Percentiles rank a stretch among this genome's conserved stretches.
Evolutionary conservation across 2,797 vertebrate genomes (phyloP).

Genomic region (Emydoidea blandingii): DNA sequence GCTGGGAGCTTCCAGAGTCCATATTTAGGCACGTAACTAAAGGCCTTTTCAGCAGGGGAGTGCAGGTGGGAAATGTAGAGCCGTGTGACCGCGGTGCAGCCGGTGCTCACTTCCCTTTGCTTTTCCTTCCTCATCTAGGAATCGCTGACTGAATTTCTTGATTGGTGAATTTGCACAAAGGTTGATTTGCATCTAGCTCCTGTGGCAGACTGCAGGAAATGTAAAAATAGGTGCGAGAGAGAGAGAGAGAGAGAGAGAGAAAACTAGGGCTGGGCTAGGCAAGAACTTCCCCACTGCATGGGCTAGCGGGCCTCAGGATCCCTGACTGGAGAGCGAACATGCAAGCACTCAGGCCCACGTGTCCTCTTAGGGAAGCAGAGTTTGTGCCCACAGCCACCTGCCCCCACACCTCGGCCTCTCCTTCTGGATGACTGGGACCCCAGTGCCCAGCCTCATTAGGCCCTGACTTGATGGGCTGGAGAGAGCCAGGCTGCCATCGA

Average conservation of each 20-base stretch:
- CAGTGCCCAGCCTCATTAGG: background rate
- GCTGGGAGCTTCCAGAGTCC: background rate
- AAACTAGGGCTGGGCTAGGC: background rate
- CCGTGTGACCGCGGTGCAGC: background rate
- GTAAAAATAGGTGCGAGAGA: background rate
- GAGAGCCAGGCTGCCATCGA: background rate
- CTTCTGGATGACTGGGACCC: background rate
- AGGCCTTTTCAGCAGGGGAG: background rate
- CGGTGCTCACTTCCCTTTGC: background rate
- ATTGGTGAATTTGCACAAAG: too few relatives aligned
- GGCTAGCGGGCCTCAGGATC: background rate
- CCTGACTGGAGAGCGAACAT: background rate
- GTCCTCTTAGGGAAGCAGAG: background rate
- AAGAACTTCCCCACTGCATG: background rate
- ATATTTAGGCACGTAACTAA: background rate
- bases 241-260: too few relatives aligned
- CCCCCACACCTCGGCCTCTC: background rate
- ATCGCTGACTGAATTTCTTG: background rate
- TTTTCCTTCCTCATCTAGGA: background rate
- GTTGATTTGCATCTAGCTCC: background rate
- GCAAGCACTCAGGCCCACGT: background rate
- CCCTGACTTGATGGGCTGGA: background rate
- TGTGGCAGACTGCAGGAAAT: background rate
- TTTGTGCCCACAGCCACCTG: background rate
- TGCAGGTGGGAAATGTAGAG: background rate